These are phyloP conservation scores for Frankliniella intonsa DNA, from an alignment of 2,888 invertebrate genomes.

Conservation along the genomic window DNA sequence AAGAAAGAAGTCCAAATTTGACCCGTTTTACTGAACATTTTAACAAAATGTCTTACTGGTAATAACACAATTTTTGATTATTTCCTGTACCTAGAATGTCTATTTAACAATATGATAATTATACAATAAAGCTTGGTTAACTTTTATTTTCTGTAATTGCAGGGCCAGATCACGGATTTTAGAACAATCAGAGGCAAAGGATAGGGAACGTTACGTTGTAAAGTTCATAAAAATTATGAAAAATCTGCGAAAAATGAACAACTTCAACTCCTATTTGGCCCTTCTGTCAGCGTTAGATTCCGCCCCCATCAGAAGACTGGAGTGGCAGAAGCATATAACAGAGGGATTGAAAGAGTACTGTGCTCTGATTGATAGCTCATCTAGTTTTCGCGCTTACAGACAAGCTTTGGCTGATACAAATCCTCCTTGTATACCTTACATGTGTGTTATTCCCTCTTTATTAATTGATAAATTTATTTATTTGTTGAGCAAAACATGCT, in stretches of 20 bases:
- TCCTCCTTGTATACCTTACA: slow-evolving; percentile 98
- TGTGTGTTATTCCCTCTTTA: slow-evolving; percentile 60
- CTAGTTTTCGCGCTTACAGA: slow-evolving; percentile 94
- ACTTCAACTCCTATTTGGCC: slow-evolving; percentile 97
- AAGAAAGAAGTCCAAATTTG: slow-evolving; percentile 93
- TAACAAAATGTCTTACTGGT: slow-evolving; percentile 99
- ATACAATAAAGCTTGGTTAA: too few relatives aligned
- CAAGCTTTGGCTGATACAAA: slow-evolving; percentile 90
- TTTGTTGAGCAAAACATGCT: not conserved
- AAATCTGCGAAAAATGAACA: slow-evolving; percentile 92
- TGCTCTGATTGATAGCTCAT: slow-evolving; percentile 94
- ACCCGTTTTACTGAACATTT: slow-evolving; percentile 98
- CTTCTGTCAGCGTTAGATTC: slow-evolving; percentile 94
- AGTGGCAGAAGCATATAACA: slow-evolving; percentile 87
- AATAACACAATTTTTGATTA: slow-evolving; percentile 37
- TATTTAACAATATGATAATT: not conserved
- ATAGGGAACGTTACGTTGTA: slow-evolving; percentile 88
- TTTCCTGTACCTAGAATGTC: not conserved
- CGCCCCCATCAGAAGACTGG: slow-evolving; percentile 85
- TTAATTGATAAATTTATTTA: not conserved
- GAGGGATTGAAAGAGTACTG: slow-evolving; percentile 93
- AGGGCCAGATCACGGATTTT: slow-evolving; percentile 88
- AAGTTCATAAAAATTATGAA: slow-evolving; percentile 99
- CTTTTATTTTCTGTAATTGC: slow-evolving; percentile 35
- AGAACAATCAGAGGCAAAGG: slow-evolving; percentile 86